These are phyloP conservation scores for Plebejus anna DNA, from an alignment of 2,888 invertebrate species.

Conservation along the genomic window DNA sequence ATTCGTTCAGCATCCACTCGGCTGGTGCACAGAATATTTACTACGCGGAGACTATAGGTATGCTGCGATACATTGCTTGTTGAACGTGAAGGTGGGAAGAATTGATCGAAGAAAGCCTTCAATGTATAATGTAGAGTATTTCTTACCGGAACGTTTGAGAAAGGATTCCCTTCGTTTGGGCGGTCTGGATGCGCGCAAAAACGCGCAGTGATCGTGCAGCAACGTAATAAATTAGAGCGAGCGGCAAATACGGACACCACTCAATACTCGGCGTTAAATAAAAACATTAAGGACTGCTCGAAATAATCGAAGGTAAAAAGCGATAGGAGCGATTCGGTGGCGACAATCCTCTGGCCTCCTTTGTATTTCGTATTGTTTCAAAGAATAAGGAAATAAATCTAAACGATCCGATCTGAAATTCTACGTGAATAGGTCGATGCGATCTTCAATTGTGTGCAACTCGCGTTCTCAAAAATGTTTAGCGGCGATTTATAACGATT, in stretches of 20 bases:
- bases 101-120: background rate
- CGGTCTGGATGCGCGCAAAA: slow-evolving; percentile 57
- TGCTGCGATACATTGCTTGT: background rate
- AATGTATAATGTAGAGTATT: background rate
- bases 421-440: slow-evolving; percentile 24
- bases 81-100: too few relatives aligned
- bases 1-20: slow-evolving; percentile 27
- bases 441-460: slow-evolving; percentile 28
- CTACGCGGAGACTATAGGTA: background rate
- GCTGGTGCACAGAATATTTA: background rate
- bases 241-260: slow-evolving; percentile 73
- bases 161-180: slow-evolving; percentile 35
- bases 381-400: slow-evolving; percentile 40
- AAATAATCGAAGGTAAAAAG: slow-evolving; percentile 73
- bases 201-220: slow-evolving; percentile 57
- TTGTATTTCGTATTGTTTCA: slow-evolving; percentile 36
- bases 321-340: slow-evolving; percentile 71
- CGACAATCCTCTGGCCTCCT: slow-evolving; percentile 39
- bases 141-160: background rate
- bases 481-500: background rate
- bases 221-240: slow-evolving; percentile 73
- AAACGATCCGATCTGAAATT: slow-evolving; percentile 31
- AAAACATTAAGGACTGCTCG: slow-evolving; percentile 75
- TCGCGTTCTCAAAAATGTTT: slow-evolving; percentile 2
- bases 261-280: slow-evolving; percentile 76